phyloP scores from a whole-genome alignment of 2,888 invertebrate genomes.

The Mycalesis mineus region DNA sequence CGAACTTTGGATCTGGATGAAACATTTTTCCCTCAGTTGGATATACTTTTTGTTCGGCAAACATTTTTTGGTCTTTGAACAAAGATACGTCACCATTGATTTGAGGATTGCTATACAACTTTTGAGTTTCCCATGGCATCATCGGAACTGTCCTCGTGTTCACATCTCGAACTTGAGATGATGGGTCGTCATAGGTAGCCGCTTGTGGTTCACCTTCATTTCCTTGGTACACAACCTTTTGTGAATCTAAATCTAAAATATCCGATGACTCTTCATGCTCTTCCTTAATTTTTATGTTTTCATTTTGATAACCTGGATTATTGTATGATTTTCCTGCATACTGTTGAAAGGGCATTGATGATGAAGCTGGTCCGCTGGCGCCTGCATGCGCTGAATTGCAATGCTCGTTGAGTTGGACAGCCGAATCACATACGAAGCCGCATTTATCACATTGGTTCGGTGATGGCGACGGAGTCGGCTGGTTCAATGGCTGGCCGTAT shows the following conservation, averaged over 20 bases:
- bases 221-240: slow-evolving; percentile 89
- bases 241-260: slow-evolving; percentile 91
- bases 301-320: slow-evolving; percentile 64
- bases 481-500: slow-evolving; percentile 79
- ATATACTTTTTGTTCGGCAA: slow-evolving; percentile 66
- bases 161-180: slow-evolving; percentile 61
- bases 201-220: slow-evolving; percentile 74
- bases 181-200: slow-evolving; percentile 57
- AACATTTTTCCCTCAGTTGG: slow-evolving; percentile 67
- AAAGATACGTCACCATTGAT: slow-evolving; percentile 71
- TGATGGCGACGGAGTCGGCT: slow-evolving; percentile 84
- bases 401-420: slow-evolving; percentile 85
- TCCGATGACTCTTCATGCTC: slow-evolving; percentile 87
- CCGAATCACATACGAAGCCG: slow-evolving; percentile 87
- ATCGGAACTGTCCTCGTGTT: slow-evolving; percentile 77
- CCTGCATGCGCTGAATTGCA: slow-evolving; percentile 82
- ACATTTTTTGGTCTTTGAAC: slow-evolving; percentile 74
- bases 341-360: slow-evolving; percentile 74
- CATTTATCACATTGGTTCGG: slow-evolving; percentile 91
- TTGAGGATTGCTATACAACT: slow-evolving; percentile 63
- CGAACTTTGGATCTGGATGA: slow-evolving; percentile 70
- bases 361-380: slow-evolving; percentile 57
- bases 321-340: slow-evolving; percentile 71
- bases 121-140: slow-evolving; percentile 78
- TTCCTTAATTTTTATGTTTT: slow-evolving; percentile 76